Conservation (phyloP, 1,140 invertebrate genomes). For the Lineus longissimus region DNA sequence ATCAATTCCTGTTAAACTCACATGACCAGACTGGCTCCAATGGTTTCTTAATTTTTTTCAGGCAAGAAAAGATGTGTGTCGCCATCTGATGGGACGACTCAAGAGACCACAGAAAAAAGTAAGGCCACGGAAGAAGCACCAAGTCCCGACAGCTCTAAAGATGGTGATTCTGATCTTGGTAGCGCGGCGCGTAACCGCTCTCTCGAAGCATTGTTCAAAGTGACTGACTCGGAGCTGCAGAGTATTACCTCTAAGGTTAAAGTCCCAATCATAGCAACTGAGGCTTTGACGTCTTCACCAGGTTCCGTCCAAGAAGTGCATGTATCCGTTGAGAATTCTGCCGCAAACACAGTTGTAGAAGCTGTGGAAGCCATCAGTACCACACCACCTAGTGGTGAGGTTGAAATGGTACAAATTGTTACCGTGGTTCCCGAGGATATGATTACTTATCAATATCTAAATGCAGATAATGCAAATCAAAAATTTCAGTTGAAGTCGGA, state of each 20-base stretch:
- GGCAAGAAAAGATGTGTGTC: no score
- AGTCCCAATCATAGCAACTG: neutral
- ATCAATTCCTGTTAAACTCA: no score
- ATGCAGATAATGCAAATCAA: neutral
- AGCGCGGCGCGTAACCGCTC: neutral
- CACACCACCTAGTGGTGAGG: conserved; percentile 8
- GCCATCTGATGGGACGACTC: no score
- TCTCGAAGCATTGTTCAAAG: conserved; percentile 23
- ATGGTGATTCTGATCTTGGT: neutral
- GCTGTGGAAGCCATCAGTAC: conserved; percentile 9
- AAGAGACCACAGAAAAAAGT: no score
- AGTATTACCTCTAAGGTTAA: conserved; percentile 35
- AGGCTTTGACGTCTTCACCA: no score
- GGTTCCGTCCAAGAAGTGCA: neutral
- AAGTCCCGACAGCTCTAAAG: no score
- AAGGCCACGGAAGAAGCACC: no score
- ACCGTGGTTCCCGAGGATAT: no score
- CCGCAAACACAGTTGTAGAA: neutral
- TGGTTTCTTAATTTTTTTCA: no score
- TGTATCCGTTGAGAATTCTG: conserved; percentile 9
- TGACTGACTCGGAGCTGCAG: conserved; percentile 47
- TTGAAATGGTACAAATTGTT: neutral
- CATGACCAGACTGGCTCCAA: no score
- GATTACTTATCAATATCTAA: no score
- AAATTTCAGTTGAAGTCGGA: neutral